These are phyloP conservation scores for Ptychadena robeensis DNA, from an alignment of 2,797 vertebrate genomes.

Conservation along the genomic window DNA sequence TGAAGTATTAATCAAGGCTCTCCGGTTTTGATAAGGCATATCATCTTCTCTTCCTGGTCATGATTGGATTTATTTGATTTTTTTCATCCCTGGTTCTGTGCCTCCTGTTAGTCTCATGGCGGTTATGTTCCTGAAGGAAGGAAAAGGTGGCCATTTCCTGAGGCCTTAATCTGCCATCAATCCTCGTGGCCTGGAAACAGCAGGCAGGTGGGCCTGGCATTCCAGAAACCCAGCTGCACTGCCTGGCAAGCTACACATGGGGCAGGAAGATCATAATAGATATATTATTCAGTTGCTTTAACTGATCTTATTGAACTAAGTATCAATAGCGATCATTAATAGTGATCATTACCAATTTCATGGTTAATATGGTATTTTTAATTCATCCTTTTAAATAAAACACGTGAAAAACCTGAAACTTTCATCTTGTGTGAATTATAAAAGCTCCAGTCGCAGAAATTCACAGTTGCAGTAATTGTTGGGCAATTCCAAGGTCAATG, in stretches of 20 bases:
- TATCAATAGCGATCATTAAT: not conserved
- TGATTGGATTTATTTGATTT: not conserved
- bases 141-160: constrained; percentile 35
- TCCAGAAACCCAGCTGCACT: constrained; percentile 3
- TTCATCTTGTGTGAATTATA: too few species aligned
- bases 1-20: not conserved
- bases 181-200: constrained; percentile 33
- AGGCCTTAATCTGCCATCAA: constrained; percentile 1
- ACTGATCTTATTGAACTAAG: not conserved
- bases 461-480: too few species aligned
- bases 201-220: constrained; percentile 14
- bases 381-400: too few species aligned
- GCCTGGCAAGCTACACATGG: not conserved
- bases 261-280: not conserved
- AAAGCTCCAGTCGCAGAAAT: too few species aligned
- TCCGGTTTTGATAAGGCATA: not conserved
- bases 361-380: too few species aligned
- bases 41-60: not conserved
- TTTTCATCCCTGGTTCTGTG: too few species aligned
- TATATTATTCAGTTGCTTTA: not conserved
- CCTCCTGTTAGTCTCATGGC: not conserved
- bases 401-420: too few species aligned
- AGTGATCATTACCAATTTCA: too few species aligned
- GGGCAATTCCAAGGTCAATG: not conserved
- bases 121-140: constrained; percentile 12